Evolutionary conservation across 2,888 invertebrate genomes (phyloP).

Genomic region (Sycophila texana): DNA sequence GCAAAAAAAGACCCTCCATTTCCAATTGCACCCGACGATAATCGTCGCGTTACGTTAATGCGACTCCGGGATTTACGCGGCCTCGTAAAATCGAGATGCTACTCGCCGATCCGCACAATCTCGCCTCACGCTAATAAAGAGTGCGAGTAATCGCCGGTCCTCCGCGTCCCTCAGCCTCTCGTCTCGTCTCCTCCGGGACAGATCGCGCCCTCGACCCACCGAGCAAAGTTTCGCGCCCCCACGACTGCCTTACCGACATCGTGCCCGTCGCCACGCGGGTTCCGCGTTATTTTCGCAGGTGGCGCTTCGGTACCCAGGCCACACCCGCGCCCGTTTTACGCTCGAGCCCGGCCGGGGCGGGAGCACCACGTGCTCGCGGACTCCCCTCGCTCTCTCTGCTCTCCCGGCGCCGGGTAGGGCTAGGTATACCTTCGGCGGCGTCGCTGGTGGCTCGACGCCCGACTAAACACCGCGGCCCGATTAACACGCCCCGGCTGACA

Average conservation of each 20-base stretch:
- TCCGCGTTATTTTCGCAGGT: slow-evolving; percentile 59
- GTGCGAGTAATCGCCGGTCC: slow-evolving; percentile 48
- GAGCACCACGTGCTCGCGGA: slow-evolving; percentile 43
- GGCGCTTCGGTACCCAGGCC: slow-evolving; percentile 68
- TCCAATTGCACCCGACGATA: slow-evolving; percentile 30
- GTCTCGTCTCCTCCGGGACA: slow-evolving; percentile 21
- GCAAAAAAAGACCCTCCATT: slow-evolving; percentile 2
- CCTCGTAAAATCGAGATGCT: slow-evolving; percentile 64
- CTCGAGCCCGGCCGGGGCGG: slow-evolving; percentile 31
- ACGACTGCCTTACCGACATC: slow-evolving; percentile 65
- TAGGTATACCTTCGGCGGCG: slow-evolving; percentile 37
- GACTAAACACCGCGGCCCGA: slow-evolving; percentile 54
- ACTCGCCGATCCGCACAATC: slow-evolving; percentile 66
- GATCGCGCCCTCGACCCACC: slow-evolving; percentile 28
- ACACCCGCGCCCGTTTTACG: slow-evolving; percentile 69
- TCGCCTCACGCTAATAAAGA: slow-evolving; percentile 63
- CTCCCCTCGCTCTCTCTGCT: slow-evolving; percentile 56
- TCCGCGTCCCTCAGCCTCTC: neutral
- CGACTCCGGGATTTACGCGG: slow-evolving; percentile 26
- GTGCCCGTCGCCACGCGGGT: slow-evolving; percentile 31
- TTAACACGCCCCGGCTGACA: slow-evolving; percentile 60
- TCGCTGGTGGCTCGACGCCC: slow-evolving; percentile 41
- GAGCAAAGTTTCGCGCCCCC: slow-evolving; percentile 9
- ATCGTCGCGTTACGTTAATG: slow-evolving; percentile 34
- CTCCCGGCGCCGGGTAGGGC: slow-evolving; percentile 62